Conservation (phyloP, 2,797 vertebrate species). For the Nyctalus aviator region DNA sequence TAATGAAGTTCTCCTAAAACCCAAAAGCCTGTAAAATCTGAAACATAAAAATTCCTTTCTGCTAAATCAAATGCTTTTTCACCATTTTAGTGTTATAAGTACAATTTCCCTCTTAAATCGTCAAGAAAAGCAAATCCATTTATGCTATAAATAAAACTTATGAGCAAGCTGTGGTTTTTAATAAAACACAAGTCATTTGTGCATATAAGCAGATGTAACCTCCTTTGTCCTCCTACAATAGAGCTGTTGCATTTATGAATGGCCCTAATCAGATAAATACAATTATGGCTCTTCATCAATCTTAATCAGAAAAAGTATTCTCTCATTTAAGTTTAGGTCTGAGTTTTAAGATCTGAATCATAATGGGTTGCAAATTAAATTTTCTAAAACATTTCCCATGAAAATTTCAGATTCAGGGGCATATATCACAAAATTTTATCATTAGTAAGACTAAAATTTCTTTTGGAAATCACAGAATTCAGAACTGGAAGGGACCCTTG, state of each 20-base stretch:
- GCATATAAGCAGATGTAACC: constrained; percentile 47
- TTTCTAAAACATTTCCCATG: constrained; percentile 22
- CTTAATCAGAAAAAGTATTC: constrained; percentile 53
- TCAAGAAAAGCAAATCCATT: constrained; percentile 67
- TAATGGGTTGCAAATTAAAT: constrained; percentile 28
- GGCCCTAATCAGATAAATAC: constrained; percentile 26
- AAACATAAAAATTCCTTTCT: constrained; percentile 75
- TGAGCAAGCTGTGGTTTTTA: constrained; percentile 66
- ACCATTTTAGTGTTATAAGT: constrained; percentile 56
- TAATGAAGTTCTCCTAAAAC: constrained; percentile 81
- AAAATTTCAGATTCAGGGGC: constrained; percentile 31
- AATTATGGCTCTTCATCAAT: constrained; percentile 50
- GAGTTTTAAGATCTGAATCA: constrained; percentile 66
- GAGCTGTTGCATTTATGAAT: constrained; percentile 57
- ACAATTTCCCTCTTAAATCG: constrained; percentile 54
- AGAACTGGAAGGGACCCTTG: not conserved
- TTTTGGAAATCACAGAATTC: constrained; percentile 47
- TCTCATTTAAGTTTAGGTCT: constrained; percentile 58
- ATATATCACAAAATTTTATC: constrained; percentile 27
- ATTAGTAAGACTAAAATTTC: constrained; percentile 5
- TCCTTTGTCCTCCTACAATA: constrained; percentile 15
- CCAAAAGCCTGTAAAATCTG: constrained; percentile 71
- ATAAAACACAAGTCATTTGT: constrained; percentile 65
- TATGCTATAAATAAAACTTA: constrained; percentile 61
- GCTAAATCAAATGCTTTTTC: constrained; percentile 77